phyloP scores from a whole-genome alignment of 1,140 invertebrate species.

The Procambarus virginalis region DNA sequence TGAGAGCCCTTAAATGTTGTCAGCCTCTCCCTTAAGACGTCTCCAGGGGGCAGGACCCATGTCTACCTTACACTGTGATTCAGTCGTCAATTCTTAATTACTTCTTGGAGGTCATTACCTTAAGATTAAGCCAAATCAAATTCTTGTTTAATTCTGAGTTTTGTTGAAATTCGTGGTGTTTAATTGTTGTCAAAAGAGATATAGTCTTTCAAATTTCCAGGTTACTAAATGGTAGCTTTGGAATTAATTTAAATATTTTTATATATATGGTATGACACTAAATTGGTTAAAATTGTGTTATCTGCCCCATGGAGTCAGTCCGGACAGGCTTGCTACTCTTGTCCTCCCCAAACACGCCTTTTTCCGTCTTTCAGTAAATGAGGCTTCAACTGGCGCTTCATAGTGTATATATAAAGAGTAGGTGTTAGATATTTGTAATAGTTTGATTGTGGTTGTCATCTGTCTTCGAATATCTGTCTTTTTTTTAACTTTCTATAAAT shows the following conservation, averaged over 20 bases:
- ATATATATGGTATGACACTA: too few relatives aligned
- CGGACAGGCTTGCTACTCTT: neutral
- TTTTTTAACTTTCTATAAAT: neutral
- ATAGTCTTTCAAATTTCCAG: too few relatives aligned
- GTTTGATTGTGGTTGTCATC: conserved; percentile 39
- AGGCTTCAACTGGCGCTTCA: neutral
- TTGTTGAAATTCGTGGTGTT: too few relatives aligned
- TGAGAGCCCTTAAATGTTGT: neutral
- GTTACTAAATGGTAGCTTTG: too few relatives aligned
- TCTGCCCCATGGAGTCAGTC: neutral
- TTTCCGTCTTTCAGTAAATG: conserved; percentile 47
- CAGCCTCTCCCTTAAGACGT: neutral
- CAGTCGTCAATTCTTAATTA: too few relatives aligned
- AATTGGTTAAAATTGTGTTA: neutral
- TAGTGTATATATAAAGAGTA: neutral
- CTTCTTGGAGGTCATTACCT: too few relatives aligned
- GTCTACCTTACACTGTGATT: too few relatives aligned
- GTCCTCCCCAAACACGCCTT: conserved; percentile 1
- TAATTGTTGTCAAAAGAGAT: too few relatives aligned
- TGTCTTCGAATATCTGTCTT: conserved; percentile 51
- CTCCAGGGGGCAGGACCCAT: too few relatives aligned
- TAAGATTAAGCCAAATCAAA: too few relatives aligned
- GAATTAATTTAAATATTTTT: too few relatives aligned
- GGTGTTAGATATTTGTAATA: conserved; percentile 17
- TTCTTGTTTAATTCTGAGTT: too few relatives aligned